These are phyloP conservation scores for Polydrusus pterygomalis DNA, from an alignment of 2,888 invertebrate species.

Conservation along the genomic window DNA sequence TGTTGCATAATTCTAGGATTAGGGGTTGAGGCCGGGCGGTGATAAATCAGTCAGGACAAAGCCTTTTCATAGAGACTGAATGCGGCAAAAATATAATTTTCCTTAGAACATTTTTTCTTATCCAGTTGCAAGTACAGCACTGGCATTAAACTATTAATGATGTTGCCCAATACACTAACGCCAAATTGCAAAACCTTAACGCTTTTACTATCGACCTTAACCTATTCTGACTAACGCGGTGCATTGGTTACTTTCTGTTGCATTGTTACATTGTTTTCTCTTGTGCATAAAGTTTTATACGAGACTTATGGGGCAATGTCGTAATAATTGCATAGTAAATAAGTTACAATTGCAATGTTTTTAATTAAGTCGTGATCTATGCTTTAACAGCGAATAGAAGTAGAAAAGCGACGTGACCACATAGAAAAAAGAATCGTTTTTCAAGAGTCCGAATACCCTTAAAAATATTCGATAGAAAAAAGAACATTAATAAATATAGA, in stretches of 20 bases:
- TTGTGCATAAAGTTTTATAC: slow-evolving; percentile 47
- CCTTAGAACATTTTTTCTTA: background rate
- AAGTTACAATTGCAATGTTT: slow-evolving; percentile 6
- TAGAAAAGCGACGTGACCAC: background rate
- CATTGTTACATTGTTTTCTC: slow-evolving; percentile 55
- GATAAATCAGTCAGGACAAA: too few species aligned
- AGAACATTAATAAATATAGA: too few species aligned
- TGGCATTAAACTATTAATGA: slow-evolving; percentile 27
- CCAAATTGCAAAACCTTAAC: slow-evolving; percentile 49
- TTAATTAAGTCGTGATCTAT: background rate
- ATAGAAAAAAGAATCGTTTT: too few species aligned
- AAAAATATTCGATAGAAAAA: too few species aligned
- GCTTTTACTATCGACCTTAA: slow-evolving; percentile 58
- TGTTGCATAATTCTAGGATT: too few species aligned
- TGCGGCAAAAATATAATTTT: background rate
- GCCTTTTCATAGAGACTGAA: too few species aligned
- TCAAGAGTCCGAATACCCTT: too few species aligned
- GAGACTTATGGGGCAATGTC: slow-evolving; percentile 45
- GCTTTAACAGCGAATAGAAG: background rate
- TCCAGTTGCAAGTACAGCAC: slow-evolving; percentile 12
- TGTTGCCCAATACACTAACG: slow-evolving; percentile 44
- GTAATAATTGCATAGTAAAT: slow-evolving; percentile 38
- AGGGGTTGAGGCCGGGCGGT: too few species aligned
- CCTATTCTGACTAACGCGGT: slow-evolving; percentile 50
- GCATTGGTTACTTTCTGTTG: slow-evolving; percentile 56